Conservation (phyloP, 2,797 vertebrate species). For the Sebastes itinus region DNA sequence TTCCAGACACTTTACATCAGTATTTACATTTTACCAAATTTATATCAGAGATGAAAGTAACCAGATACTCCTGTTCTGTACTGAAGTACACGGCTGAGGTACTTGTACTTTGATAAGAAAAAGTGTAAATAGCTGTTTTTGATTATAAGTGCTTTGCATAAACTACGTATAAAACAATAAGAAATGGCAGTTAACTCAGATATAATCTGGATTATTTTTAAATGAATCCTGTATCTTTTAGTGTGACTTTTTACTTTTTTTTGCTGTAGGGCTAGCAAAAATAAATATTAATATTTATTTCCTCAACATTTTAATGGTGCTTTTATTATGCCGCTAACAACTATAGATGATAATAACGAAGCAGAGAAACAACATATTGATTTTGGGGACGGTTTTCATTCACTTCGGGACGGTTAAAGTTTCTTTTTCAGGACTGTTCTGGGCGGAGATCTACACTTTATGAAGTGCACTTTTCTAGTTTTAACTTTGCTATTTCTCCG, state of each 20-base stretch:
- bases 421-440: background rate
- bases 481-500: constrained; percentile 31
- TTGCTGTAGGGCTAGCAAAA: background rate
- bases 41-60: background rate
- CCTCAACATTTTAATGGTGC: background rate
- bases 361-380: background rate
- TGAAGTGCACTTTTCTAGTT: background rate
- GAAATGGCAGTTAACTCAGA: background rate
- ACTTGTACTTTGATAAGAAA: background rate
- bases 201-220: background rate
- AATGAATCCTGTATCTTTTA: background rate
- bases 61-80: background rate
- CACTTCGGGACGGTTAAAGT: background rate
- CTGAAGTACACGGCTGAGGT: background rate
- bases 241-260: background rate
- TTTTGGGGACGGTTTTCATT: background rate
- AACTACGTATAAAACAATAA: background rate
- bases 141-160: background rate
- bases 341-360: background rate
- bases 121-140: background rate
- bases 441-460: background rate
- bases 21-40: background rate
- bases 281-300: background rate
- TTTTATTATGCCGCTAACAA: background rate
- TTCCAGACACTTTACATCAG: background rate